Conservation (phyloP, 2,888 invertebrate species). For the Hypolimnas misippus region DNA sequence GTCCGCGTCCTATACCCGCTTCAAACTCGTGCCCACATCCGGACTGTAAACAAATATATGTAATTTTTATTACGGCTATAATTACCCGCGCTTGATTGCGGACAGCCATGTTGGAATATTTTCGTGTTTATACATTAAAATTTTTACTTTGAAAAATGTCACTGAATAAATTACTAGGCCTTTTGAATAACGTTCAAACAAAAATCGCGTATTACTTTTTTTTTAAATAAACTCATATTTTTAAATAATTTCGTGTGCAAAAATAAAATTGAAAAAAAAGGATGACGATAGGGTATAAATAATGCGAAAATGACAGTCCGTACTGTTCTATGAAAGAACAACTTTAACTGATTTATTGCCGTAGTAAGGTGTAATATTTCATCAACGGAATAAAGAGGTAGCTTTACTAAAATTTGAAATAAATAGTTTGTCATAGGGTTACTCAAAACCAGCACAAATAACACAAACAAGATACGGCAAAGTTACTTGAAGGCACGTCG, state of each 20-base stretch:
- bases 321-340: no score
- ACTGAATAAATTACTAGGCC: slow-evolving; percentile 6
- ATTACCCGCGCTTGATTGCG: slow-evolving; percentile 43
- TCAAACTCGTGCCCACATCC: slow-evolving; percentile 70
- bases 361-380: neutral
- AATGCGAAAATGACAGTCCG: neutral
- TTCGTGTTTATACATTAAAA: slow-evolving; percentile 15
- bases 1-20: slow-evolving; percentile 43
- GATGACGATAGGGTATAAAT: neutral
- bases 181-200: neutral
- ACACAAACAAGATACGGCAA: slow-evolving; percentile 64
- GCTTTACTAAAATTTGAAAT: slow-evolving; percentile 11
- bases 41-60: slow-evolving; percentile 67
- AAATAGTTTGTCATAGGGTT: slow-evolving; percentile 47
- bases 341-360: neutral
- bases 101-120: slow-evolving; percentile 26
- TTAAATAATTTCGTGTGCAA: neutral
- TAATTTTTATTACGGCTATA: slow-evolving; percentile 61
- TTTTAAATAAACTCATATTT: no score
- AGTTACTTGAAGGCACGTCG: slow-evolving; percentile 66
- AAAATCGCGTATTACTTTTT: neutral
- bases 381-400: neutral
- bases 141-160: slow-evolving; percentile 15
- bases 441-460: slow-evolving; percentile 52
- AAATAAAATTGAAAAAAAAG: neutral